Evolutionary conservation across 2,888 invertebrate genomes (phyloP), one percentile per base, ranked within the genome.

Genomic region (Lissocephala sabroskyi): DNA sequence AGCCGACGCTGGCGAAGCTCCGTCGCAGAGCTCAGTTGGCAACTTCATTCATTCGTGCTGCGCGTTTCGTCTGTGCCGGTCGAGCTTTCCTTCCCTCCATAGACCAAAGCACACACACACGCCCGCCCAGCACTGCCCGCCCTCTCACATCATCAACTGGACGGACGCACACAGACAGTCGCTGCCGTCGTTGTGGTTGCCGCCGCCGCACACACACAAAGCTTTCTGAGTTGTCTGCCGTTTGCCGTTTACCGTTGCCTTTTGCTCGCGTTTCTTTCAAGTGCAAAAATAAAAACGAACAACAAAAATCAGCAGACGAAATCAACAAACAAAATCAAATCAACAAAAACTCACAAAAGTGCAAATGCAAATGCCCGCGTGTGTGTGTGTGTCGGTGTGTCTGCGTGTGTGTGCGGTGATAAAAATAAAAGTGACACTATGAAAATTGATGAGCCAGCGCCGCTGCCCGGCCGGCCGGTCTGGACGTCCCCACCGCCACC

Each of bases 31-130:
- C 26, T 17, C 16, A 19, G n/a, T 14, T 17, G 47, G 40, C 45
- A 63, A 73, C 71, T 80, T 70, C 80, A 79, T 78, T 79, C 81
- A 80, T 80, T 78, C 79, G 70, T 67, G 55, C 58, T 61, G 52
- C 73, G 74, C 65, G 67, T 65, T 54, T 67, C 65, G 67, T 62
- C 61, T 59, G 73, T 70, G 73, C 65, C 70, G 62, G 59, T 71
- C 33, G 46, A 45, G 50, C 47, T 51, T 13, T 36, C 2, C n/a
- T n/a, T n/a, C n/a, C 45, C 32, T 44, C 45, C 35, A 48, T 37
- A 18, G 35, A 36, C 37, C 17, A 28, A 52, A 11, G 54, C 47
- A 41, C 11, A 43, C 29, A 53, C 23, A 51, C 36, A 48, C 16
- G 36, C 13, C n/a, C 1, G 3, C 14, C 11, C 30, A 32, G 6